A percentile compares a stretch with the other conserved stretches of the same genome.
Conservation (phyloP, 2,113 vertebrate genomes). For the Cyanistes caeruleus region DNA sequence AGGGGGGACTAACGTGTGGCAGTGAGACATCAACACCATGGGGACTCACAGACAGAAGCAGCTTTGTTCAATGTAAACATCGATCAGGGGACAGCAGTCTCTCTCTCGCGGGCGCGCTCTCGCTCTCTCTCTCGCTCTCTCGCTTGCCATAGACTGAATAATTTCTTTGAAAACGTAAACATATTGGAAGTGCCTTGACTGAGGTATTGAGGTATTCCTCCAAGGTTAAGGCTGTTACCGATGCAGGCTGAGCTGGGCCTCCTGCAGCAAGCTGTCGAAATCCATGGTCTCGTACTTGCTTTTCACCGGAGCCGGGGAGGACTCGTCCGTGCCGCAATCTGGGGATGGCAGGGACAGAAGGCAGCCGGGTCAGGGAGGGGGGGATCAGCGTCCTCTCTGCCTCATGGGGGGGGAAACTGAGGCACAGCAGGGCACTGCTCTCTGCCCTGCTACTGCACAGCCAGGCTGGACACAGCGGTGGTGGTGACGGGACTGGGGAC, state of each 20-base stretch:
- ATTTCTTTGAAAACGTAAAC: conserved; percentile 98
- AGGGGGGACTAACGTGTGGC: conserved; percentile 73
- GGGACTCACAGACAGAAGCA: conserved; percentile 91
- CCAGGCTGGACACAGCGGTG: fast-evolving
- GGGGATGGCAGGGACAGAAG: not conserved
- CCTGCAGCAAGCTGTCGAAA: conserved; percentile 98
- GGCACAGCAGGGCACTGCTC: not conserved
- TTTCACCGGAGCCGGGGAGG: conserved; percentile 85
- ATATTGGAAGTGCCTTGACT: conserved; percentile 95
- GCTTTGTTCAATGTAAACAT: conserved; percentile 92
- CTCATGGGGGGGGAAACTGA: not conserved
- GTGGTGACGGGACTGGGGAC: not conserved
- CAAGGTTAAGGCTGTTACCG: conserved; percentile 90
- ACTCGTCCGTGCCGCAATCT: conserved; percentile 85
- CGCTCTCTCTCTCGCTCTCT: conserved; percentile 67
- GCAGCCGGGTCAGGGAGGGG: not conserved
- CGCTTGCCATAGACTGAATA: conserved; percentile 77
- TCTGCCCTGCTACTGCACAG: not conserved
- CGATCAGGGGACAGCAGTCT: conserved; percentile 84
- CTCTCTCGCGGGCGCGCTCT: conserved; percentile 65
- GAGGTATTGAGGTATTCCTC: conserved; percentile 91
- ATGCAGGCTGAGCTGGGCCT: conserved; percentile 96
- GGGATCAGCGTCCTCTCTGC: not conserved
- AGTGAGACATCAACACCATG: conserved; percentile 84
- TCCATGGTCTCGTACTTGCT: conserved; percentile 98